Evolutionary conservation across 2,797 vertebrate genomes (phyloP), one percentile per base, ranked within the genome.

Genomic region (Poeciliopsis infans): DNA sequence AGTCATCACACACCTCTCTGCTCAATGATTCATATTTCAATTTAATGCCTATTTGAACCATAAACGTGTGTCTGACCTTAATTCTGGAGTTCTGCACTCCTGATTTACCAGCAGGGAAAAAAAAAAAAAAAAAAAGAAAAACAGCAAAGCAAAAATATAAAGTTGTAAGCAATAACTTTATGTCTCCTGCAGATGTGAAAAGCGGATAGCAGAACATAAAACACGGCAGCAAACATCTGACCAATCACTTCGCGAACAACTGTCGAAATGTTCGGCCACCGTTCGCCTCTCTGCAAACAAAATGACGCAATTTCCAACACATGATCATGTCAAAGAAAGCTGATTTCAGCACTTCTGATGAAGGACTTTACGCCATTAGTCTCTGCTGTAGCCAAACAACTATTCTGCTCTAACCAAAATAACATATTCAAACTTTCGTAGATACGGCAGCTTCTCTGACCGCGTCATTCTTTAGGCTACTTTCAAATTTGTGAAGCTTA

Each of bases 1-100:
- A 85, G 89, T 87, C 85, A 83, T 91, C 86, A 87, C 82, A 89
- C 78, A 82, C 80, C 87, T 85, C 85, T 77, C 79, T 57, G 84
- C 78, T 87, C 79, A 83, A 86, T 88, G 87, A 88, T 79, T 91
- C 76, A 77, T 1, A 47, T 47, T 79, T 90, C 81, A 90, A 88
- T 92, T 90, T 93, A 88, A 86, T 87, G 72, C 79, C 86, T 85
- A 88, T 91, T 88, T 90, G 78, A 53, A 83, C 77, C 66, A 75
- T 75, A 25, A 57, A 75, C 72, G 85, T 80, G 72, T 49, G 45
- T 74, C 87, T 87, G 66, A 79, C 82, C 82, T 84, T 64, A 61
- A 57, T 57, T 80, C 36, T 55, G 78, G 78, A 82, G 51, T 59
- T 79, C 81, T 49, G 79, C 79, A 81, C 69, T 87, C 79, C 86